These are phyloP conservation scores for Periparus ater DNA, from an alignment of 2,797 vertebrate genomes.

Conservation along the genomic window DNA sequence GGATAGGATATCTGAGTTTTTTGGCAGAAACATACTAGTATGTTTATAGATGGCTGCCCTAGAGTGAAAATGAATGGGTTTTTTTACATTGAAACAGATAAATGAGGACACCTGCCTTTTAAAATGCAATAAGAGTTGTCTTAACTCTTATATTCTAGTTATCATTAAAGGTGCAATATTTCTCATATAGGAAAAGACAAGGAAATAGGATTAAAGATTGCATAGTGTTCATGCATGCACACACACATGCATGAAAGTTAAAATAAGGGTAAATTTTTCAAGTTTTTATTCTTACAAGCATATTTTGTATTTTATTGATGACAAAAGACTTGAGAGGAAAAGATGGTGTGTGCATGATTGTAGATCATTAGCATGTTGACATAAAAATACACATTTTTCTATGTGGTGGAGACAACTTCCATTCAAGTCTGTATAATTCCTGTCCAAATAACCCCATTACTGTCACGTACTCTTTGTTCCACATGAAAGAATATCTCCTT, in stretches of 20 bases:
- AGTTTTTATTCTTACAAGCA: not conserved
- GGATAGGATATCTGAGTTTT: not conserved
- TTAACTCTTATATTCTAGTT: not conserved
- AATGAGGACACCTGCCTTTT: not conserved
- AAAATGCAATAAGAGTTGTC: not conserved
- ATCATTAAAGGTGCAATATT: not conserved
- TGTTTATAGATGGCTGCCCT: not conserved
- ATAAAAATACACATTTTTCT: not conserved
- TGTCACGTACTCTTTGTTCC: not conserved
- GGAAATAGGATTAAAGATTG: not conserved
- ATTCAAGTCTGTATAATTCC: not conserved
- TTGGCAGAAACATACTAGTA: not conserved
- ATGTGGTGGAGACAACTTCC: not conserved
- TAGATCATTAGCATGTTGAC: not conserved
- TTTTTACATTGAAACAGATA: not conserved
- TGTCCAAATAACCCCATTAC: not conserved
- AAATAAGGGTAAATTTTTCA: not conserved
- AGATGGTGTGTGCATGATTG: not conserved
- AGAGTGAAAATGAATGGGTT: not conserved
- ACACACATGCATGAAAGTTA: rapidly evolving
- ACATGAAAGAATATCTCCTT: not conserved
- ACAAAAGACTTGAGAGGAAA: not conserved
- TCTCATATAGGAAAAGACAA: not conserved
- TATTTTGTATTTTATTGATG: not conserved
- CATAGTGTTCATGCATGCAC: not conserved